These are phyloP conservation scores for Hofmannophila pseudospretella DNA, from an alignment of 2,888 invertebrate genomes.

Conservation along the genomic window DNA sequence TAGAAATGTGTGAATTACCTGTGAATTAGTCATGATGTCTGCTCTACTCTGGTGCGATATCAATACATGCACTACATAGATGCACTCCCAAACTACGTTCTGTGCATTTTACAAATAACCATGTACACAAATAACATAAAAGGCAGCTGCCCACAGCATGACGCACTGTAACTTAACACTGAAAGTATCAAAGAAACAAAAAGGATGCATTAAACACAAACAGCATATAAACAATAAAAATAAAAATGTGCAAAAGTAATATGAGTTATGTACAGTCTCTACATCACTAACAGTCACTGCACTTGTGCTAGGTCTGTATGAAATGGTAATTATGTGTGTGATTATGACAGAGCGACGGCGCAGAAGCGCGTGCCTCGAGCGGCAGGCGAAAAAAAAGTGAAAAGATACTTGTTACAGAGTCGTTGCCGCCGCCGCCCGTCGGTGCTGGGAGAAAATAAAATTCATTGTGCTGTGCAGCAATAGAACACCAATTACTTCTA, in stretches of 20 bases:
- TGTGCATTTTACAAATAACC: slow-evolving; percentile 69
- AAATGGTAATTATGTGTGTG: slow-evolving; percentile 42
- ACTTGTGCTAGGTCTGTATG: slow-evolving; percentile 38
- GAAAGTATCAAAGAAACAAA: slow-evolving; percentile 64
- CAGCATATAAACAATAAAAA: slow-evolving; percentile 27
- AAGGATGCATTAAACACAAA: slow-evolving; percentile 58
- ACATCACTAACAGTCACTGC: slow-evolving; percentile 21
- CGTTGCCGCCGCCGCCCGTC: slow-evolving; percentile 33
- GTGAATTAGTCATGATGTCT: slow-evolving; percentile 79
- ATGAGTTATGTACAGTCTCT: slow-evolving; percentile 20
- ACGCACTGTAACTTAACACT: slow-evolving; percentile 69
- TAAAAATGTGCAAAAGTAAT: slow-evolving; percentile 40
- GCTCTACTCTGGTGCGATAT: slow-evolving; percentile 60
- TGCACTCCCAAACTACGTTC: slow-evolving; percentile 51
- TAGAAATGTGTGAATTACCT: slow-evolving; percentile 63
- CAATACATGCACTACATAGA: slow-evolving; percentile 72
- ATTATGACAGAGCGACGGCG: slow-evolving; percentile 43
- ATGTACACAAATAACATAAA: slow-evolving; percentile 63
- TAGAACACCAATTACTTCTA: slow-evolving; percentile 37
- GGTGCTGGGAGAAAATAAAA: slow-evolving; percentile 61
- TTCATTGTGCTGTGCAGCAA: slow-evolving; percentile 32
- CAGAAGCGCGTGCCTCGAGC: slow-evolving; percentile 56
- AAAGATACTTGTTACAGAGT: slow-evolving; percentile 49
- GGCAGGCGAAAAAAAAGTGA: slow-evolving; percentile 72
- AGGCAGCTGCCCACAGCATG: slow-evolving; percentile 64